Evolutionary conservation across 2,888 invertebrate species (phyloP), one percentile per base, ranked within the genome.

Genomic region (Lycocerus yunnanus): DNA sequence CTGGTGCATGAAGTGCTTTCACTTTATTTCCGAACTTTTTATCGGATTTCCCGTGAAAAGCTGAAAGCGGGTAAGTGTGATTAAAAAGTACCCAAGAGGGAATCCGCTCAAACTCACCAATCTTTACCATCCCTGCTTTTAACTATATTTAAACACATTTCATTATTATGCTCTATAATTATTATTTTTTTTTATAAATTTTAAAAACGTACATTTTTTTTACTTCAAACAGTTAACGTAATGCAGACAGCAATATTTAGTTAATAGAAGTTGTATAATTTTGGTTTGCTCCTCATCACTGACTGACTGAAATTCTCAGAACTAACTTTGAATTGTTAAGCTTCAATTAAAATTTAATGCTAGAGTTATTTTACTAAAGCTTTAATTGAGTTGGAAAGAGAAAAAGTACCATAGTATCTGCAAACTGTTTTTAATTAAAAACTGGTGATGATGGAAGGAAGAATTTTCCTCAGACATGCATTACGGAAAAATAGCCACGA

Each of bases 311-410:
- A 73, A 74, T 75, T 75, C 77, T 75, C 73, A 71, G 69, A 75
- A 75, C 75, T 74, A 77, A 77, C 75, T 73, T 72, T 72, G 69
- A 71, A 75, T 77, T 77, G 75, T 77, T 77, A 75, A 75, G 75
- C 77, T 75, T 77, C 75, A 77, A 77, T 77, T 77, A 77, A 75
- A 77, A 75, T 77, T 75, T 77, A 69, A 73, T 75, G 77, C 73
- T 75, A 27, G 80, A 75, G 69, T 75, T 75, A 75, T 75, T 75
- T 71, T 65, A 66, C 43, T 65, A 15, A 68, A 15, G 66, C 27
- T 66, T 75, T 75, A 75, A 75, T 75, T 75, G 74, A 75, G 74
- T 68, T 69, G 71, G 65, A 71, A 66, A 60, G 71, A 66, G 71
- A 71, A 75, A 73, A 74, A 75, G 59, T 60, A 68, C 20, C 66